Conservation (phyloP, 2,888 invertebrate species). For the Crepidodera aurea region DNA sequence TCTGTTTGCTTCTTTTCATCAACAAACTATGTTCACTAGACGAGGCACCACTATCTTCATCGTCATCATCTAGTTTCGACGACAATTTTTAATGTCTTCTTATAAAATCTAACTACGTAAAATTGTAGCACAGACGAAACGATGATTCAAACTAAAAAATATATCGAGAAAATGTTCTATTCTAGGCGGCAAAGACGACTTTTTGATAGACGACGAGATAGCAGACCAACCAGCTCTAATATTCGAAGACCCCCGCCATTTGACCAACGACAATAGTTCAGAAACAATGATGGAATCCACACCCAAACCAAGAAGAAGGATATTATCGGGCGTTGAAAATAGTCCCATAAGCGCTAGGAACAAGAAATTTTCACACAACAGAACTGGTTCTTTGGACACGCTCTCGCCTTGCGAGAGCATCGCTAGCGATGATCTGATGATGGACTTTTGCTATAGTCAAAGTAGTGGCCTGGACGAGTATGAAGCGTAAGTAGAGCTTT, state of each 20-base stretch:
- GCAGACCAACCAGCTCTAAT: conserved; percentile 88
- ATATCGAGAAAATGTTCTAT: too few relatives aligned
- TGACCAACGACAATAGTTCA: conserved; percentile 46
- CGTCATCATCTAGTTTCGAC: conserved; percentile 57
- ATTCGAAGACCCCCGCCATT: conserved; percentile 70
- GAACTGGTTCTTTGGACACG: conserved; percentile 79
- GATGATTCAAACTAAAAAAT: too few relatives aligned
- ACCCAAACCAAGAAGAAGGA: conserved; percentile 55
- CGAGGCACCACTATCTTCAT: conserved; percentile 43
- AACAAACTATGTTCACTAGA: conserved; percentile 58
- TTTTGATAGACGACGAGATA: conserved; percentile 88
- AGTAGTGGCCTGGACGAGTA: conserved; percentile 64
- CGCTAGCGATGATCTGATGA: conserved; percentile 87
- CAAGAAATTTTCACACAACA: conserved; percentile 48
- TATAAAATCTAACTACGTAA: too few relatives aligned
- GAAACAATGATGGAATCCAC: conserved; percentile 57
- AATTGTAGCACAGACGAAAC: too few relatives aligned
- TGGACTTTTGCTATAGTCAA: conserved; percentile 76
- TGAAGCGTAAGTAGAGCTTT: conserved; percentile 57
- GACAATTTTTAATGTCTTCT: too few relatives aligned
- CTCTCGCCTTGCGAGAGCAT: conserved; percentile 85
- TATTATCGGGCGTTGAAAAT: conserved; percentile 57
- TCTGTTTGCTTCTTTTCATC: conserved; percentile 62
- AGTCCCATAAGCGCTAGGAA: conserved; percentile 55
- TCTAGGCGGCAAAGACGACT: conserved; percentile 70